Base-by-base conservation (phyloP, 2,797 vertebrate genomes). In the Rallus crepitans region DNA sequence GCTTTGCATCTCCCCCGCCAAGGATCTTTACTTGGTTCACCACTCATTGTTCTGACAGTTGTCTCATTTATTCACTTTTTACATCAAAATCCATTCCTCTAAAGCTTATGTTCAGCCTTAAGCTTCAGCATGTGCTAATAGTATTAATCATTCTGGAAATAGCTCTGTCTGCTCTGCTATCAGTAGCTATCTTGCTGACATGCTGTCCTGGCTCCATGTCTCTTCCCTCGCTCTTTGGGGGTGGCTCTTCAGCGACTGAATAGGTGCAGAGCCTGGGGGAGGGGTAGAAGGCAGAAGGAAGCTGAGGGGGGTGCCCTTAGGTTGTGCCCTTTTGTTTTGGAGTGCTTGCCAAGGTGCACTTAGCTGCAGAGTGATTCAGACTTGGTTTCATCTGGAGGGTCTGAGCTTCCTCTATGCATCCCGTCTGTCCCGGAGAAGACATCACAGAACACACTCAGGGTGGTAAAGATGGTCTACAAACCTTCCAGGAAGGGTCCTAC, bases 11-110 rank as follows among this genome's bases (percentile, higher is more conserved):
- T 89, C 56, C 33, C 82, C n/a, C 1, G 2, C 86, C 84, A 66
- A 73, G 64, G 47, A 91, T 83, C 76, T 75, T 82, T 69, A 59
- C 53, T 92, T 82, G 94, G 57, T 92, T 93, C 94, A 78, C 69
- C 92, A 93, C 82, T 93, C 76, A 93, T 93, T 96, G 53, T 94
- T 94, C 94, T 97, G 94, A 94, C 92, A 94, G 89, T 97, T 89
- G 89, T 92, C 94, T 96, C 91, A 91, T 96, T 97, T 95, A 95
- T 94, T 96, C 93, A 87, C 71, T 93, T 96, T 94, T 96, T 94
- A 94, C 82, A 95, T 91, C 91, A 96, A 91, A 96, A 97, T 90
- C 82, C 65, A 72, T 94, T 85, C 72, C 61, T 93, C 79, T 93
- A 82, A 90, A 96, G 78, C 89, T 93, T 89, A 89, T 73, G 69